Base-by-base conservation (phyloP, 1,140 invertebrate genomes). In the Papilio polytes region DNA sequence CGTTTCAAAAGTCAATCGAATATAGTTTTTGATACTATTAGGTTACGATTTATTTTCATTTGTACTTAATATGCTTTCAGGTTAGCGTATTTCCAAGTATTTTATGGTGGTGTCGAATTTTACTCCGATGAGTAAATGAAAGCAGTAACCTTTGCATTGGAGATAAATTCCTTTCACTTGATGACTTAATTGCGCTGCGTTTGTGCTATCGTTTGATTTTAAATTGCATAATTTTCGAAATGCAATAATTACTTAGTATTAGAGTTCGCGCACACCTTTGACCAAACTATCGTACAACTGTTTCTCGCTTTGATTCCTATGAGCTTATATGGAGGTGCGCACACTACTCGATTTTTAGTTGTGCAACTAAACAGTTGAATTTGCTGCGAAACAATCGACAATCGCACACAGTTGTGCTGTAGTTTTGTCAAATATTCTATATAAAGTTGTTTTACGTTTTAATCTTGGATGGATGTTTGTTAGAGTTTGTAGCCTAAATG, bases 91-190 rank as follows among this genome's bases (percentile, higher is more conserved):
- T 80, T 77, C 81, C 48, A 59, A 80, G 81, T 82, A 82, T 63
- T 77, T 22, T 22, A n/a, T 13, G 41, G 36, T 70, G 22, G 31
- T 22, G 26, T 22, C 31, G 63, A 6, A 77, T 82, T 80, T 59
- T 80, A 78, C 59, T 77, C 73, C 73, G 70, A 46, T 77, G 80
- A 74, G 74, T 72, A 73, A 80, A 74, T 77, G 78, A 80, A 80
- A 82, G 74, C 46, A 51, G 18, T 73, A 59, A 66, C 31, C 70
- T 51, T 15, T 76, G 48, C 41, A 48, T 76, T 26, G 46, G 12
- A 18, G 18, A 13, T 12, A 80, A 74, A 41, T 74, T 74, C 53
- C 41, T 63, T 76, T 31, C 31, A 3, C 26, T 63, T n/a, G 36
- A 78, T 63, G 51, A 59, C 31, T 63, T 78, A 36, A 78, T 66